Evolutionary conservation across 2,888 invertebrate genomes (phyloP).

Genomic region (Spodoptera littoralis): DNA sequence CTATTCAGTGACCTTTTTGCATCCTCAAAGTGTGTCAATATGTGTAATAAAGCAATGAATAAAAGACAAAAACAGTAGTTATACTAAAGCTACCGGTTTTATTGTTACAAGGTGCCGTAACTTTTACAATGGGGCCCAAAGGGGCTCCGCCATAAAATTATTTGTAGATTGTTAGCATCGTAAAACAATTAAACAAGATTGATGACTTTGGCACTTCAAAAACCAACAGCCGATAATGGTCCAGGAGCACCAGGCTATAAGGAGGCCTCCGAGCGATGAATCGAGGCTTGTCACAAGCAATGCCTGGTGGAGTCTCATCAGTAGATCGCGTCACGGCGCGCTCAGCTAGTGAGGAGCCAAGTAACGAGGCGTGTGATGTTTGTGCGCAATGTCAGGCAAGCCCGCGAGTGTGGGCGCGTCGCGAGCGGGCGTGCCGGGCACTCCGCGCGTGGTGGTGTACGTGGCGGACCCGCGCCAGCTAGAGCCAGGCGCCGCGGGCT

Average conservation of each 20-base stretch:
- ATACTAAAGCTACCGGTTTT: conserved; percentile 72
- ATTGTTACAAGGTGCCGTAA: conserved; percentile 71
- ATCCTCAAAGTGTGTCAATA: conserved; percentile 76
- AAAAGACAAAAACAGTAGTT: conserved; percentile 66
- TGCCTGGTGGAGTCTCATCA: conserved; percentile 76
- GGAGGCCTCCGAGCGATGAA: conserved; percentile 81
- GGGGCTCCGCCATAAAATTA: conserved; percentile 86
- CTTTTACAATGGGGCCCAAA: conserved; percentile 85
- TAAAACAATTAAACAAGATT: conserved; percentile 80
- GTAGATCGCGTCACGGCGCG: conserved; percentile 75
- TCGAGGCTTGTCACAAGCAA: conserved; percentile 76
- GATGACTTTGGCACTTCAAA: conserved; percentile 76
- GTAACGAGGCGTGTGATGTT: conserved; percentile 91
- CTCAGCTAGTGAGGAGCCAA: conserved; percentile 83
- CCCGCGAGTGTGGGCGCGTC: conserved; percentile 91
- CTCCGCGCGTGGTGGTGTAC: conserved; percentile 87
- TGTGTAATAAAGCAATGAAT: conserved; percentile 69
- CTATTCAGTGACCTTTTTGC: conserved; percentile 82
- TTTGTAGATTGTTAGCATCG: conserved; percentile 73
- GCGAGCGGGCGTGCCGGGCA: conserved; percentile 85
- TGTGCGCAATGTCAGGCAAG: conserved; percentile 93
- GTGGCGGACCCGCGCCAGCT: conserved; percentile 87
- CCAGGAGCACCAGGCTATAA: conserved; percentile 69
- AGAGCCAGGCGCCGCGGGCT: conserved; percentile 84
- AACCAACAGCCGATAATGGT: conserved; percentile 79